phyloP scores from a whole-genome alignment of 2,888 invertebrate genomes.

The Neocrepidodera transversa region DNA sequence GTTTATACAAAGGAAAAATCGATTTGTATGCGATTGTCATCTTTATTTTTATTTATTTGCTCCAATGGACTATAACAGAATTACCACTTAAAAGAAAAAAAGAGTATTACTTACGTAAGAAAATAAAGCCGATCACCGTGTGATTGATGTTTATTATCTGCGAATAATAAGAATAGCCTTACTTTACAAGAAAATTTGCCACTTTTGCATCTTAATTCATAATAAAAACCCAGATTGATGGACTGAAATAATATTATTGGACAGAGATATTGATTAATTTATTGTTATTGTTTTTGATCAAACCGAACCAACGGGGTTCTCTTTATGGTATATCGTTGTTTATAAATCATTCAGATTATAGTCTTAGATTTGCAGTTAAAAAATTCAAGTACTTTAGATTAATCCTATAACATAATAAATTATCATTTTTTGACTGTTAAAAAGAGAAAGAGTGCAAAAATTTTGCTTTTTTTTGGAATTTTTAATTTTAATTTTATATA shows the following conservation, averaged over 20 bases:
- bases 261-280: background rate
- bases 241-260: background rate
- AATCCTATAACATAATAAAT: too few relatives aligned
- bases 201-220: background rate
- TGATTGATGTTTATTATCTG: background rate
- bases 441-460: too few relatives aligned
- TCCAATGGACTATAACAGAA: background rate
- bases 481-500: too few relatives aligned
- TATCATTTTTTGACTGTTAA: too few relatives aligned
- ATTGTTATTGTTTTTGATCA: conserved; percentile 2
- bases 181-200: conserved; percentile 1
- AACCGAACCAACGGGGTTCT: too few relatives aligned
- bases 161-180: background rate
- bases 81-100: background rate
- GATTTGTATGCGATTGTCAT: too few relatives aligned
- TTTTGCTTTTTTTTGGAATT: too few relatives aligned
- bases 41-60: background rate
- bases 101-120: background rate
- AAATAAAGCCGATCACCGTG: background rate
- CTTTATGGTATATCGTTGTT: too few relatives aligned
- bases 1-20: too few relatives aligned
- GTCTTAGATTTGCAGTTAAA: too few relatives aligned
- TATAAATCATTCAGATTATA: too few relatives aligned
- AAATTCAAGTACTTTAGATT: too few relatives aligned
- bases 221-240: background rate